These are phyloP conservation scores for Cryptoblepharus egeriae DNA, from an alignment of 2,797 vertebrate species.

Conservation along the genomic window DNA sequence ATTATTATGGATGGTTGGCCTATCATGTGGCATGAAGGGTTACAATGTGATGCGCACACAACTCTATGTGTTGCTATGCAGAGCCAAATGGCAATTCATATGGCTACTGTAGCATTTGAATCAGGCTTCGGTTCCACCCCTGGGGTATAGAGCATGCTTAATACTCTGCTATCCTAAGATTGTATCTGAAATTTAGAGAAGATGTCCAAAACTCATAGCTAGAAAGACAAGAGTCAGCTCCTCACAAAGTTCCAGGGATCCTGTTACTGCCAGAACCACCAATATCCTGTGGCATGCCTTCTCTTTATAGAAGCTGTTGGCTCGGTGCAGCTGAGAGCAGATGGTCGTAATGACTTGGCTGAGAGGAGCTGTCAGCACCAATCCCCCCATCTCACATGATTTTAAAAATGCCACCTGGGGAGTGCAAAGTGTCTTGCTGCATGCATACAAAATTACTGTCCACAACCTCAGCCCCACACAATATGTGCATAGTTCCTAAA, in stretches of 20 bases:
- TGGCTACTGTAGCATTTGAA: neutral
- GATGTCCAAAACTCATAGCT: conserved; percentile 25
- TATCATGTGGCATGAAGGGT: neutral
- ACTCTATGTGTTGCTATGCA: neutral
- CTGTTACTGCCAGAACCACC: conserved; percentile 50
- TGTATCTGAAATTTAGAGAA: conserved; percentile 17
- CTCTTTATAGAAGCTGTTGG: conserved; percentile 49
- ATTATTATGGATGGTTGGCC: neutral
- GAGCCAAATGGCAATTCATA: neutral
- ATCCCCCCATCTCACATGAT: conserved; percentile 55
- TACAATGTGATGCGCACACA: neutral
- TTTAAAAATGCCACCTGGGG: conserved; percentile 70
- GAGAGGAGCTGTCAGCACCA: conserved; percentile 49
- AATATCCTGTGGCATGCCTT: conserved; percentile 27
- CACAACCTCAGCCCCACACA: conserved; percentile 32
- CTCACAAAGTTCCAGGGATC: conserved; percentile 47
- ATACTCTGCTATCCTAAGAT: neutral
- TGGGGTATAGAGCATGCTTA: neutral
- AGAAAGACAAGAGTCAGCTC: conserved; percentile 59
- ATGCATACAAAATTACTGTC: conserved; percentile 49
- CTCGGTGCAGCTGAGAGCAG: conserved; percentile 60
- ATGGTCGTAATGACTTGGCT: conserved; percentile 71
- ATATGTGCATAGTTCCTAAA: neutral
- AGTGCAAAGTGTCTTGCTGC: conserved; percentile 68
- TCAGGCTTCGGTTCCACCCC: neutral